Evolutionary conservation across 2,888 invertebrate species (phyloP), one percentile per base, ranked within the genome.

Genomic region (Thymelicus lineola): DNA sequence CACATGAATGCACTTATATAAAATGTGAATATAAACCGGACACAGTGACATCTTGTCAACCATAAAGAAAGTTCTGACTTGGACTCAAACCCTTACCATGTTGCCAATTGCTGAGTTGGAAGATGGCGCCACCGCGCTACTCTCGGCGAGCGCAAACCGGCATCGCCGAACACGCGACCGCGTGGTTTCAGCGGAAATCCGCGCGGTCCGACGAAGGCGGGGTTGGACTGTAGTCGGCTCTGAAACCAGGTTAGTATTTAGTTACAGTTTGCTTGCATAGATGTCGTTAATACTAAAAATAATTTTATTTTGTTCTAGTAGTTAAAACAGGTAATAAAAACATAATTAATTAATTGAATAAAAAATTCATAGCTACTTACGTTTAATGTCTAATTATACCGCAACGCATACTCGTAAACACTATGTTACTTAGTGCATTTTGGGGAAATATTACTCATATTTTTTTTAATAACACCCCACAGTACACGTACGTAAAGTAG

Each of bases 161-260:
- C 88, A 88, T 73, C 83, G 92, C 10, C 84, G 88, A 74, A 88
- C 87, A 12, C 88, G 93, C 48, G 92, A 92, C 74, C 88, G 93
- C 28, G 82, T 91, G 70, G 89, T 91, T 71, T 86, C 93, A 71
- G 91, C 93, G 80, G 93, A 93, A 86, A 86, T 87, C 79, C 87
- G 93, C 70, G 91, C 93, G 45, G 86, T 93, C 28, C 87, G 96
- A 64, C 95, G 96, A 69, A 90, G 95, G 60, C 93, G 96, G 61
- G 96, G 96, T 57, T 96, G 96, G 96, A 96, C 96, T 6, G 96
- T 97, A 61, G 95, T 96, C 71, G 97, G 96, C 76, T 96, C 96
- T 76, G 96, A 96, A 94, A 93, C 96, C 80, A 95, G 96, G 96
- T 96, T 88, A 94, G 90, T 85, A 63, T 50, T 35, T 46, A 42